These are phyloP conservation scores for Meghimatium bilineatum DNA, from an alignment of 2,888 invertebrate species.

Conservation along the genomic window DNA sequence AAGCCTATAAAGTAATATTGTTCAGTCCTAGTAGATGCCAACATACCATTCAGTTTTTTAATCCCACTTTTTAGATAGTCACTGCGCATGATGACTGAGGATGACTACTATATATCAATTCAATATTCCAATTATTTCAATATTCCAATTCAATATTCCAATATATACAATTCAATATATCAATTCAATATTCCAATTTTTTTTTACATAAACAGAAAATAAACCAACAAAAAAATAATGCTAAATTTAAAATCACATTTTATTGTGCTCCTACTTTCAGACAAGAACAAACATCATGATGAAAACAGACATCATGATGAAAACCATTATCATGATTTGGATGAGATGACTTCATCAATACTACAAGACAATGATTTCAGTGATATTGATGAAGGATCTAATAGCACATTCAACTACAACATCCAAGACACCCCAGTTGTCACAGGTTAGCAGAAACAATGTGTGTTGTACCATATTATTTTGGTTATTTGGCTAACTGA, in stretches of 20 bases:
- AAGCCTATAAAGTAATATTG: too few species aligned
- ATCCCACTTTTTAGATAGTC: too few species aligned
- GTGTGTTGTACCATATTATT: background rate
- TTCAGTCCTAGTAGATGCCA: too few species aligned
- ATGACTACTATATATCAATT: too few species aligned
- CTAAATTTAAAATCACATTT: background rate
- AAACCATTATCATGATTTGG: conserved; percentile 23
- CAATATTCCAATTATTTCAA: too few species aligned
- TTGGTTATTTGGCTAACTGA: background rate
- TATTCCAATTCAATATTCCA: too few species aligned
- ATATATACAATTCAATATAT: too few species aligned
- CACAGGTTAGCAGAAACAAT: background rate
- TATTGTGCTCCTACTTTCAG: background rate
- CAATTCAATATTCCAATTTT: too few species aligned
- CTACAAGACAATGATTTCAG: background rate
- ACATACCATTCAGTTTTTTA: too few species aligned
- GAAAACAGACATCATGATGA: conserved; percentile 18
- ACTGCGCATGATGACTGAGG: too few species aligned
- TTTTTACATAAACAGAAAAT: too few species aligned
- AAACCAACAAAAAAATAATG: too few species aligned
- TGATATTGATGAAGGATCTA: background rate
- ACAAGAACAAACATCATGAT: background rate
- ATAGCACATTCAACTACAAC: conserved; percentile 10
- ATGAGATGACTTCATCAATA: background rate
- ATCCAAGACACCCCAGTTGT: conserved; percentile 11